phyloP scores from a whole-genome alignment of 2,888 invertebrate genomes.

The Lamellibrachia satsuma region DNA sequence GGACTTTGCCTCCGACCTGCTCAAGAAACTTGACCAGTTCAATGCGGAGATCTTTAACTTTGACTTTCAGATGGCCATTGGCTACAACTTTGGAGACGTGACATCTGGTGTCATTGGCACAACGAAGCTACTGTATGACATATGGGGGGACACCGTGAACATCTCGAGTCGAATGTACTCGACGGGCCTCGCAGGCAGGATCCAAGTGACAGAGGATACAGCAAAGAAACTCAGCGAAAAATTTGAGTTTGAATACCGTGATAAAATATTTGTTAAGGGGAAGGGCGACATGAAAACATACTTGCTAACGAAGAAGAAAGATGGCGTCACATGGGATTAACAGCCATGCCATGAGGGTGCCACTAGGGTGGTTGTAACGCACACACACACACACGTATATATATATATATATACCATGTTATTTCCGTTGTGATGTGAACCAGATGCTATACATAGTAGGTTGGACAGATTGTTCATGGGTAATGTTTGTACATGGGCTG shows the following conservation, averaged over 20 bases:
- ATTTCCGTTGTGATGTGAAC: background rate
- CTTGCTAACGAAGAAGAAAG: constrained; percentile 68
- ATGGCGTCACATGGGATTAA: constrained; percentile 28
- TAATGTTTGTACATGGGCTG: background rate
- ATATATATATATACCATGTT: background rate
- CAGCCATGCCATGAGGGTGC: background rate
- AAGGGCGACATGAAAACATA: constrained; percentile 95
- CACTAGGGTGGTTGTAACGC: background rate
- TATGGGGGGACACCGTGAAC: constrained; percentile 98
- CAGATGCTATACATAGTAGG: background rate
- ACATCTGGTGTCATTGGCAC: constrained; percentile 96
- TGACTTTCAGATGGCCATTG: constrained; percentile 67
- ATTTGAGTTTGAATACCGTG: constrained; percentile 91
- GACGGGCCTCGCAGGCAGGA: constrained; percentile 82
- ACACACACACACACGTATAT: too few species aligned
- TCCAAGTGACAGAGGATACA: constrained; percentile 62
- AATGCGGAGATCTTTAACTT: constrained; percentile 66
- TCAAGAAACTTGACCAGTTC: constrained; percentile 71
- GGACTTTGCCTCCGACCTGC: constrained; percentile 90
- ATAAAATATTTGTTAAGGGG: constrained; percentile 94
- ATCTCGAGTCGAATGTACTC: constrained; percentile 97
- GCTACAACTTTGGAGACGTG: constrained; percentile 93
- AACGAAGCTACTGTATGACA: constrained; percentile 94
- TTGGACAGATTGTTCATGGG: background rate
- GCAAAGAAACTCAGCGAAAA: constrained; percentile 73